Base-by-base conservation (phyloP, 2,113 vertebrate species). In the Penelope pileata region DNA sequence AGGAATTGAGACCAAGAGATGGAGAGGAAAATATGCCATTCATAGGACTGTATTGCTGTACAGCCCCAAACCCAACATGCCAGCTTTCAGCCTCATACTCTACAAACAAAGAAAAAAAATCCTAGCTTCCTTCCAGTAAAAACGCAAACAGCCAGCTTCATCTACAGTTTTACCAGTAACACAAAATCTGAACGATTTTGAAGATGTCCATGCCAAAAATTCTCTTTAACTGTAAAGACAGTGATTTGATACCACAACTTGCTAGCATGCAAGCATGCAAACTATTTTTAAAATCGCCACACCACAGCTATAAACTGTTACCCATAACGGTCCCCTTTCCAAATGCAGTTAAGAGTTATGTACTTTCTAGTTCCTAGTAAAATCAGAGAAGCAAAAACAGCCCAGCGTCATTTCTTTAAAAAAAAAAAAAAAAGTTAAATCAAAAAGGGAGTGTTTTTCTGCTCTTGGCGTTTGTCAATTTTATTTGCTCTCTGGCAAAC, bases 401-500 rank as follows among this genome's bases (percentile, higher is more conserved):
- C 34, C 4, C 23, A 13, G 12, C 5, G 88, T 87, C 83, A 95
- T 96, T 96, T 53, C 18, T 51, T 84, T 15, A 10, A 74, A 26
- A 42, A 38, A 51, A 34, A 9, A 58, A 27, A 15, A 94, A 86
- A 91, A 93, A 96, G 83, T 70, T 6, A 29, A 45, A 18, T 1
- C 10, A 16, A 42, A n/a, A 43, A 30, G 95, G 83, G 15, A 48
- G 15, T 1, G 18, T 64, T 90, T 84, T 93, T 88, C 88, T 95
- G 90, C 81, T 74, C 74, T 48, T 90, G 93, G 94, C 92, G 92
- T 89, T 91, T 92, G 42, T 75, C 68, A 13, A 27, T 96, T 81
- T 79, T 80, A 91, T 88, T 94, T 93, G 93, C 68, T 84, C 40
- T 93, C 91, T 97, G 95, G 97, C 93, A 95, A 95, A 95, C 85